Evolutionary conservation across 2,888 invertebrate genomes (phyloP).

Genomic region (Archips xylosteana): DNA sequence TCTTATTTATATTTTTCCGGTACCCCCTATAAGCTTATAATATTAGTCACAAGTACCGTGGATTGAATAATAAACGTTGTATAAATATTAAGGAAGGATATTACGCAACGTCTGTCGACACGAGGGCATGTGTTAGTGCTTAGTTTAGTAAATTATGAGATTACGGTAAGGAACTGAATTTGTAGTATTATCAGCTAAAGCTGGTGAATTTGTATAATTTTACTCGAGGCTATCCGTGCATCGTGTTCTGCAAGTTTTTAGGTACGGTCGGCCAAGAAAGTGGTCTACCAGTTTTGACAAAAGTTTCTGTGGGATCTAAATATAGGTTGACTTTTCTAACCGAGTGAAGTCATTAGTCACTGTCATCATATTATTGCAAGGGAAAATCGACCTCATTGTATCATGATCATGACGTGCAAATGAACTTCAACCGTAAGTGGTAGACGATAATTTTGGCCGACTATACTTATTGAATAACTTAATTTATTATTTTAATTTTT

Average conservation of each 20-base stretch:
- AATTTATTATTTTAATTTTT: not conserved
- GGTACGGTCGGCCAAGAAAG: too few species aligned
- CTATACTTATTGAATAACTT: not conserved
- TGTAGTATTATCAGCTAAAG: not conserved
- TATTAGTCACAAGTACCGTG: constrained; percentile 16
- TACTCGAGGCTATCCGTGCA: not conserved
- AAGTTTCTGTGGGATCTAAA: too few species aligned
- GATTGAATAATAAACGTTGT: constrained; percentile 10
- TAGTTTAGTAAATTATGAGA: constrained; percentile 17
- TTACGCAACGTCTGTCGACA: constrained; percentile 28
- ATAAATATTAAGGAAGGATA: constrained; percentile 26
- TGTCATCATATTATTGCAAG: too few species aligned
- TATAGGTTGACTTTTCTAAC: too few species aligned
- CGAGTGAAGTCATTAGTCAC: too few species aligned
- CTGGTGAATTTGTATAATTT: not conserved
- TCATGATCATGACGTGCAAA: too few species aligned
- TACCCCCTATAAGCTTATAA: constrained; percentile 1
- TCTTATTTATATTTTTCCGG: constrained; percentile 3
- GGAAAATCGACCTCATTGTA: too few species aligned
- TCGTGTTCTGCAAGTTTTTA: not conserved
- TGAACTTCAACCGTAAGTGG: too few species aligned
- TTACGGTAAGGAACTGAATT: not conserved
- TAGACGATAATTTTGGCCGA: too few species aligned
- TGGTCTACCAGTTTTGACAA: too few species aligned
- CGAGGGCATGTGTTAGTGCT: constrained; percentile 22